These are phyloP conservation scores for Xiphydria camelus DNA, from an alignment of 2,888 invertebrate genomes.

Conservation along the genomic window DNA sequence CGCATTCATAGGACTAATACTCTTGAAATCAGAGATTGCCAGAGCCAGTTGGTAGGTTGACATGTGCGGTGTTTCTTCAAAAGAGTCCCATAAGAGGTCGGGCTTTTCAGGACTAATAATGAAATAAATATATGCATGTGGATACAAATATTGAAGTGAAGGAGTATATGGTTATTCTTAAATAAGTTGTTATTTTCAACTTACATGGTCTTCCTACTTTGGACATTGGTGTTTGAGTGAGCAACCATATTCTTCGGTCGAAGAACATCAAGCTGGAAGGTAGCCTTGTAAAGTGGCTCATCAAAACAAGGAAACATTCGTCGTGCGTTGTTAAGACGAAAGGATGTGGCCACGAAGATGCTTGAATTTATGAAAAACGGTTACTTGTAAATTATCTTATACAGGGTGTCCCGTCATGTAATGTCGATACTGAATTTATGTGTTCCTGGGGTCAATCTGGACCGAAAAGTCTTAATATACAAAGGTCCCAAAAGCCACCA, in stretches of 20 bases:
- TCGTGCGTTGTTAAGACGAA: conserved; percentile 75
- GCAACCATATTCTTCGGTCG: conserved; percentile 62
- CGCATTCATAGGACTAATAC: conserved; percentile 48
- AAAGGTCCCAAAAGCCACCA: too few species aligned
- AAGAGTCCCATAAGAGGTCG: conserved; percentile 70
- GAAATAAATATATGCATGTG: conserved; percentile 11
- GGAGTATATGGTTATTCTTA: too few species aligned
- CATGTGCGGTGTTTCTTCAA: conserved; percentile 74
- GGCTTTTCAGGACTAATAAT: conserved; percentile 60
- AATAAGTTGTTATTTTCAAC: conserved; percentile 36
- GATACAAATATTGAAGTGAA: conserved; percentile 4
- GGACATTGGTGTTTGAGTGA: conserved; percentile 68
- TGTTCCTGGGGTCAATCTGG: too few species aligned
- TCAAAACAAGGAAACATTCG: conserved; percentile 81
- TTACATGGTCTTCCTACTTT: conserved; percentile 66
- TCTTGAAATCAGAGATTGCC: conserved; percentile 69
- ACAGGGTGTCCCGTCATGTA: too few species aligned
- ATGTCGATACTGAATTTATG: too few species aligned
- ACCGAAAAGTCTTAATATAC: too few species aligned
- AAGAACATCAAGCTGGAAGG: conserved; percentile 68
- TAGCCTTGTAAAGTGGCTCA: conserved; percentile 75
- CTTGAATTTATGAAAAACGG: conserved; percentile 48
- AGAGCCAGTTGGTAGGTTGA: conserved; percentile 77
- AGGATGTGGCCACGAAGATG: conserved; percentile 69
- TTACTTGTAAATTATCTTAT: too few species aligned